Evolutionary conservation across 2,888 invertebrate species (phyloP).

Genomic region (Phymatocera aterrima): DNA sequence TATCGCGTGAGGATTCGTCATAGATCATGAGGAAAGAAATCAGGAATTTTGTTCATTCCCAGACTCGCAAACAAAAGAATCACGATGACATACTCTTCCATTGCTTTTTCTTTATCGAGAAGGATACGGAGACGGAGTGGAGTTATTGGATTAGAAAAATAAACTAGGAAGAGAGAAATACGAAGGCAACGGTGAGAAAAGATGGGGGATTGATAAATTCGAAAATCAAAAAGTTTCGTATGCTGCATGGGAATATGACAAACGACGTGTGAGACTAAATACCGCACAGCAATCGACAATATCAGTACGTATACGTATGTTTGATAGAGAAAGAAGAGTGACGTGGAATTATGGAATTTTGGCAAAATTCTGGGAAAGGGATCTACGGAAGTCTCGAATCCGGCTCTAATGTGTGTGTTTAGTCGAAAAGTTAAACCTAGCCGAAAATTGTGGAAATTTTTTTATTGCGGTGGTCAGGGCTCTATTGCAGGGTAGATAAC

Average conservation of each 20-base stretch:
- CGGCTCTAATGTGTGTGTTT: not conserved
- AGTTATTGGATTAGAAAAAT: constrained; percentile 4
- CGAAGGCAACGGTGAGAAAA: not conserved
- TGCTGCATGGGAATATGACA: not conserved
- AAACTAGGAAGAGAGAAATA: not conserved
- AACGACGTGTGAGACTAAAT: no score
- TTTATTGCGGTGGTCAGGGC: constrained; percentile 8
- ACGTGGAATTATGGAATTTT: no score
- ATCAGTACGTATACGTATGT: no score
- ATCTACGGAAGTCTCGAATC: not conserved
- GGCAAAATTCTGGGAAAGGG: no score
- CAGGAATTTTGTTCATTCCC: not conserved
- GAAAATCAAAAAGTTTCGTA: not conserved
- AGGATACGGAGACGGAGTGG: not conserved
- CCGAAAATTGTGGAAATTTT: not conserved
- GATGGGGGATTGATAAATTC: not conserved
- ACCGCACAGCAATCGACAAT: no score
- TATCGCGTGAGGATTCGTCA: not conserved
- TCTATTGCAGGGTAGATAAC: constrained; percentile 16
- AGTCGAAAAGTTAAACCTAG: not conserved
- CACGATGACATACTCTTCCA: not conserved
- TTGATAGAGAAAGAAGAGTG: no score
- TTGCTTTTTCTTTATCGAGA: not conserved
- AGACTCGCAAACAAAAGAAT: not conserved
- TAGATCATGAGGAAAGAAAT: not conserved